Evolutionary conservation across 2,797 vertebrate genomes (phyloP).

Genomic region (Anomalospiza imberbis): DNA sequence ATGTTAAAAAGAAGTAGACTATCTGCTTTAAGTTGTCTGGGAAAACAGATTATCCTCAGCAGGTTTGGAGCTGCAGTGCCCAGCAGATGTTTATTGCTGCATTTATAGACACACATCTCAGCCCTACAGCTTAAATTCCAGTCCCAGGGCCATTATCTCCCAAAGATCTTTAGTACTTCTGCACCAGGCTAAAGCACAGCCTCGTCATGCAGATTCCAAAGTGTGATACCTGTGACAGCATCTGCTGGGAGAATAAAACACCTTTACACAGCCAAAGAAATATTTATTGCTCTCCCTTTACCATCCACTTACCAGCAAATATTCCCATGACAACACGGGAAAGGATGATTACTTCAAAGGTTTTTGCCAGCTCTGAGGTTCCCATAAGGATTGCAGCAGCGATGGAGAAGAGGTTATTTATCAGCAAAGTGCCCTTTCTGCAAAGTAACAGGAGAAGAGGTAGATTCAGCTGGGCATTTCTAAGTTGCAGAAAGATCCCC

Average conservation of each 20-base stretch:
- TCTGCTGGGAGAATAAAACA: neutral
- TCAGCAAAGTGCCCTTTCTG: slow-evolving; percentile 91
- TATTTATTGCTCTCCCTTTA: neutral
- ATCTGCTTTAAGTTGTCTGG: neutral
- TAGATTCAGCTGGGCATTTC: neutral
- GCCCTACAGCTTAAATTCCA: neutral
- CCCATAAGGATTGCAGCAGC: slow-evolving; percentile 91
- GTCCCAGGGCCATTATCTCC: neutral
- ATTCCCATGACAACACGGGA: slow-evolving; percentile 87
- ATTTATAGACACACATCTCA: neutral
- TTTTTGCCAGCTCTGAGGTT: slow-evolving; percentile 77
- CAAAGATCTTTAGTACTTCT: neutral
- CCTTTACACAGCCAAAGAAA: neutral
- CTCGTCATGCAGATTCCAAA: neutral
- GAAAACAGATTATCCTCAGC: neutral
- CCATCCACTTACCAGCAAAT: slow-evolving; percentile 83
- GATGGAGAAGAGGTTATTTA: slow-evolving; percentile 95
- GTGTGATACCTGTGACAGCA: neutral
- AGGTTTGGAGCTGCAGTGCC: neutral
- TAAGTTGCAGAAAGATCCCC: neutral
- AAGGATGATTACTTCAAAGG: slow-evolving; percentile 90
- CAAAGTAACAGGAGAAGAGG: neutral
- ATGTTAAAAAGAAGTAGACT: neutral
- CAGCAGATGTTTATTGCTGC: neutral
- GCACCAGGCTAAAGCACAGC: neutral